Conservation (phyloP, 2,113 vertebrate genomes). For the Sinocyclocheilus anshuiensis region DNA sequence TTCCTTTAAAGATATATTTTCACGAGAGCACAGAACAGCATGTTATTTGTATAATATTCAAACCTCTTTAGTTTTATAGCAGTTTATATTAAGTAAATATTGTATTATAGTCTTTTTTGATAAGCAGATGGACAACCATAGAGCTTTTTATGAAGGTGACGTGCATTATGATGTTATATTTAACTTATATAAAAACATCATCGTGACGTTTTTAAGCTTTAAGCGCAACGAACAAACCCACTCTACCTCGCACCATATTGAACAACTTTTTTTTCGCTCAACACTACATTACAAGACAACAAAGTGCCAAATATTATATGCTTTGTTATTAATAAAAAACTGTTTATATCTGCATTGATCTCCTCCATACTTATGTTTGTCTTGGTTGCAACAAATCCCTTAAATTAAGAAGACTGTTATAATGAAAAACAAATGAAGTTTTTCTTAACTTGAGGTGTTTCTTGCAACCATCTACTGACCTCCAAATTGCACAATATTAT, state of each 20-base stretch:
- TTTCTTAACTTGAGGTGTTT: too few species aligned
- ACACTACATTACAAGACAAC: constrained; percentile 9
- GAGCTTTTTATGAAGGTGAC: neutral
- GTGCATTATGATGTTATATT: neutral
- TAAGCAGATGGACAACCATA: neutral
- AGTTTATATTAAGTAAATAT: neutral
- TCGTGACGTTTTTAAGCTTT: neutral
- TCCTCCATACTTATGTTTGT: neutral
- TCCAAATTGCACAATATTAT: too few species aligned
- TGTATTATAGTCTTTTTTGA: neutral
- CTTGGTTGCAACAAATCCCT: neutral
- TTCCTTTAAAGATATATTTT: neutral
- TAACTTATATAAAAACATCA: neutral
- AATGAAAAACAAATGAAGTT: too few species aligned
- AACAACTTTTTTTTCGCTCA: neutral
- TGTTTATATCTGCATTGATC: neutral
- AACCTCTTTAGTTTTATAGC: neutral
- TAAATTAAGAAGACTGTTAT: neutral
- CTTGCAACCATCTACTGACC: too few species aligned
- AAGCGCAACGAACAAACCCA: neutral
- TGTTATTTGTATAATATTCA: neutral
- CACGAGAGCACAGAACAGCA: neutral
- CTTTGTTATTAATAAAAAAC: neutral
- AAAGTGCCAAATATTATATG: neutral
- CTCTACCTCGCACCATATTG: neutral